Evolutionary conservation across 2,797 vertebrate genomes (phyloP).

Genomic region (Amblyraja radiata): DNA sequence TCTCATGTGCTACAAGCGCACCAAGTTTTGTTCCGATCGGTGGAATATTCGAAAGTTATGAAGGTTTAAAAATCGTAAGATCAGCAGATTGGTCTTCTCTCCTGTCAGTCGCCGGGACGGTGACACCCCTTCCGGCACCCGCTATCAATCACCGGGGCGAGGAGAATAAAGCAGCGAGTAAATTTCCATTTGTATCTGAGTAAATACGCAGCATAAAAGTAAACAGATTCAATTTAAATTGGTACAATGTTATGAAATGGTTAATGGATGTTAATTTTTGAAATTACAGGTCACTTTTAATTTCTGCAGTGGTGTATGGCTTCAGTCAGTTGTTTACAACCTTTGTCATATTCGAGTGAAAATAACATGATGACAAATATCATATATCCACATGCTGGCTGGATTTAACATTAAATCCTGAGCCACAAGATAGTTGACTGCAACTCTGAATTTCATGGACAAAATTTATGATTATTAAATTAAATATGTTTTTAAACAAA

Average conservation of each 20-base stretch:
- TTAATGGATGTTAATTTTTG: not conserved
- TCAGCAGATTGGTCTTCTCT: too few relatives aligned
- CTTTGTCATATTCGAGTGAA: not conserved
- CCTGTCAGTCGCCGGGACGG: too few relatives aligned
- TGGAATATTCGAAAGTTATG: too few relatives aligned
- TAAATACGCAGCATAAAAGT: not conserved
- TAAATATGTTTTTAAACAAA: not conserved
- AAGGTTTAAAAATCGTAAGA: too few relatives aligned
- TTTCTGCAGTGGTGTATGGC: not conserved
- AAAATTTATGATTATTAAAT: not conserved
- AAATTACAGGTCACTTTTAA: not conserved
- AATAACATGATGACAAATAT: not conserved
- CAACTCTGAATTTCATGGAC: not conserved
- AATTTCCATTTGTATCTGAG: not conserved
- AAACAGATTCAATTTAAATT: not conserved
- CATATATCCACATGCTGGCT: not conserved
- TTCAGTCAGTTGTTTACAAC: not conserved
- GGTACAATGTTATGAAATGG: not conserved
- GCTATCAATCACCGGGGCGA: too few relatives aligned
- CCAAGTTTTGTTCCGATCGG: too few relatives aligned
- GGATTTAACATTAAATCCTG: not conserved
- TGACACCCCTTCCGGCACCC: too few relatives aligned
- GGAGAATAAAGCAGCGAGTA: not conserved
- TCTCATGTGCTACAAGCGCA: too few relatives aligned
- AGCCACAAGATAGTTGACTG: not conserved